Evolutionary conservation across 2,113 vertebrate genomes (phyloP).

Genomic region (Riparia riparia): DNA sequence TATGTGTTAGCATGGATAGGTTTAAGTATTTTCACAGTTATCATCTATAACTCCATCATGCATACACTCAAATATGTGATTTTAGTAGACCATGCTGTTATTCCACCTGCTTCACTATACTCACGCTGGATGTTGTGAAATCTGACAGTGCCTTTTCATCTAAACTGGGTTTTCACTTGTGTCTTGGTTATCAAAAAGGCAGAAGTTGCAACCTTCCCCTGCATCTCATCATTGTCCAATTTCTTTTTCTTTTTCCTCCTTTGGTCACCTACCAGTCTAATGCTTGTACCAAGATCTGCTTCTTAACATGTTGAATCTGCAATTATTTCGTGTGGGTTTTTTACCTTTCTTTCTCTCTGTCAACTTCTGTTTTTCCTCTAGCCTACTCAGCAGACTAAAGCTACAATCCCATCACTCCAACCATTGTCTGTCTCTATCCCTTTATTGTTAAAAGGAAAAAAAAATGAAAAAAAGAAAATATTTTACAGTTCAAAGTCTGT

Average conservation of each 20-base stretch:
- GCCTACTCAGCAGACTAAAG: neutral
- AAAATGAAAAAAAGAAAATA: neutral
- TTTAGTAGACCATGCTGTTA: neutral
- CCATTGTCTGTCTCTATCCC: neutral
- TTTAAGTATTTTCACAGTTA: neutral
- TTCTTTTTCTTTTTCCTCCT: neutral
- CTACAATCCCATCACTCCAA: neutral
- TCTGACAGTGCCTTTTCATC: neutral
- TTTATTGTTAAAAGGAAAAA: neutral
- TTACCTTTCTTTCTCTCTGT: neutral
- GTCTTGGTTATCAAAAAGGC: neutral
- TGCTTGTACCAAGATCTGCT: neutral
- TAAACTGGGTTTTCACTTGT: neutral
- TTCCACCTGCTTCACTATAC: neutral
- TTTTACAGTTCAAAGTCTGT: neutral
- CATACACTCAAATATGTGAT: neutral
- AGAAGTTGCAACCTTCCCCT: neutral
- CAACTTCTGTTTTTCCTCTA: neutral
- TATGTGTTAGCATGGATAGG: neutral
- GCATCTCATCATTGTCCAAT: neutral
- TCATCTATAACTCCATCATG: neutral
- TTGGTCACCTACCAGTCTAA: neutral
- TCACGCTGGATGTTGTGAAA: neutral
- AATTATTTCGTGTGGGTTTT: neutral
- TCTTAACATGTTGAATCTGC: neutral